Percentiles rank a stretch among this genome's conserved stretches.
Conservation (phyloP, 2,888 invertebrate species). For the Patella ulyssiponensis region DNA sequence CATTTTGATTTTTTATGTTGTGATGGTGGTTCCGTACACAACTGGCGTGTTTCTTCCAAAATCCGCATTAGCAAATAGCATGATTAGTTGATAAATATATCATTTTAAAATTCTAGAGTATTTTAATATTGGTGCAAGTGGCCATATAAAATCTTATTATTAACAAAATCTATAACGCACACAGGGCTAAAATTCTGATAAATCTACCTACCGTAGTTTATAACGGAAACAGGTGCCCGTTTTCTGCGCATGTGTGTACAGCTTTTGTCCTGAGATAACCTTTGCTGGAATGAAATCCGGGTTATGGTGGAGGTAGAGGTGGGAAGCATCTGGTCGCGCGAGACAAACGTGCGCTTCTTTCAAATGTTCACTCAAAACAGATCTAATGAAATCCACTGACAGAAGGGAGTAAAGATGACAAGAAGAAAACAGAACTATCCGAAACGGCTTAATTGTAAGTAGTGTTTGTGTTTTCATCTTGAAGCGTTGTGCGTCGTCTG, state of each 20-base stretch:
- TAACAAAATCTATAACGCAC: too few species aligned
- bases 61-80: too few species aligned
- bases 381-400: constrained; percentile 11
- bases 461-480: constrained; percentile 27
- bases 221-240: constrained; percentile 39
- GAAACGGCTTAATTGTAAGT: constrained; percentile 66
- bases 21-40: too few species aligned
- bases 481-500: constrained; percentile 34
- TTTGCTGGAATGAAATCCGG: constrained; percentile 25
- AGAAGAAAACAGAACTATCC: constrained; percentile 77
- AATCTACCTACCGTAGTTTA: neutral
- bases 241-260: constrained; percentile 39
- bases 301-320: constrained; percentile 22
- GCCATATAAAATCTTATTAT: too few species aligned
- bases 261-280: constrained; percentile 30
- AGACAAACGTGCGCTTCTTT: constrained; percentile 12
- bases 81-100: too few species aligned
- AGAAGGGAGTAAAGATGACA: constrained; percentile 50
- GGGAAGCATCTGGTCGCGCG: constrained; percentile 9
- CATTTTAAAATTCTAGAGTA: too few species aligned
- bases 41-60: too few species aligned
- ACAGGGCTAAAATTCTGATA: too few species aligned
- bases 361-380: constrained; percentile 3
- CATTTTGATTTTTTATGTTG: too few species aligned
- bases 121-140: too few species aligned